These are phyloP conservation scores for Tokudaia tokunoshimensis DNA, from an alignment of 2,797 vertebrate species.

Conservation along the genomic window DNA sequence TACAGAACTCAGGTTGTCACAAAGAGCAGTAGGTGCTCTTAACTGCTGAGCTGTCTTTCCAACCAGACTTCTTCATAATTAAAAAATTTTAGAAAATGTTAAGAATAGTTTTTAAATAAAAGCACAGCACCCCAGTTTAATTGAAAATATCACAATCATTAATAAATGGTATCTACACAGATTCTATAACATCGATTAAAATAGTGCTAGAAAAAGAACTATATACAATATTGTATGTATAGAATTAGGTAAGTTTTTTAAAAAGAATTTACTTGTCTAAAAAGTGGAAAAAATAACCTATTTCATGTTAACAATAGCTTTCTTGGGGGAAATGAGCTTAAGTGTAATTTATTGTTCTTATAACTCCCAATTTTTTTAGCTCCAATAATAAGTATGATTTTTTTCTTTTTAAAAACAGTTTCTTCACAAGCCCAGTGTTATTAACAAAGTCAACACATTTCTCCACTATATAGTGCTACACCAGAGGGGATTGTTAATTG, in stretches of 20 bases:
- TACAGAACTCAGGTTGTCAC: neutral
- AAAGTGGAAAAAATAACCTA: neutral
- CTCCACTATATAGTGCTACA: neutral
- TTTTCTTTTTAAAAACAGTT: neutral
- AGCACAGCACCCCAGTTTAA: neutral
- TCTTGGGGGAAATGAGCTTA: neutral
- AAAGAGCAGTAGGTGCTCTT: neutral
- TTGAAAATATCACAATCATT: constrained; percentile 18
- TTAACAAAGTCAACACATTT: constrained; percentile 36
- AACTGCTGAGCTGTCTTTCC: neutral
- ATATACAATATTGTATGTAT: neutral
- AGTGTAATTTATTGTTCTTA: neutral
- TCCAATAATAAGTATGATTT: neutral
- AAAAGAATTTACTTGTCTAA: neutral
- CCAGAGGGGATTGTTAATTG: neutral
- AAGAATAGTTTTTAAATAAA: constrained; percentile 27
- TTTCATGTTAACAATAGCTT: neutral
- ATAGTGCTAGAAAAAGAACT: neutral
- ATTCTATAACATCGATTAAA: neutral
- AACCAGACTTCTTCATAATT: constrained; percentile 4
- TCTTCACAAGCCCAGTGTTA: neutral
- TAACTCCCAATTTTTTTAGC: neutral
- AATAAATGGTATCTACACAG: neutral
- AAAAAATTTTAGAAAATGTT: neutral
- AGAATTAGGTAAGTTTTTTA: neutral